Evolutionary conservation across 2,797 vertebrate genomes (phyloP), one percentile per base, ranked within the genome.

Genomic region (Crocodylus rhombifer): DNA sequence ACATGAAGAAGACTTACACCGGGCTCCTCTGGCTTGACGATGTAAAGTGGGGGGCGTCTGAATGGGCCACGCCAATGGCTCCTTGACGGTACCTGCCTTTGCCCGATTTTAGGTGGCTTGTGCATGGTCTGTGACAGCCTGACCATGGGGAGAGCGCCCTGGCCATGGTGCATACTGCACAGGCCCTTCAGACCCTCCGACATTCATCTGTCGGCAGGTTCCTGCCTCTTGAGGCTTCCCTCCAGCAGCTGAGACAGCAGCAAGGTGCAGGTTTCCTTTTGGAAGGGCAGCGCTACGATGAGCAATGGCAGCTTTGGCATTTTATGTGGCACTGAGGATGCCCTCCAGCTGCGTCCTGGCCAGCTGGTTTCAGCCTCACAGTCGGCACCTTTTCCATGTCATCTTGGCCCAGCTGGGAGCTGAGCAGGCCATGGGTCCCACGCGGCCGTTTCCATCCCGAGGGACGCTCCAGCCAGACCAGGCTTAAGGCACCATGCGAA

Each of bases 401-500:
- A 82, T 64, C 89, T 75, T 82, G 1, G 65, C 82, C 80, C 73
- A 92, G 84, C 64, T 42, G 73, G 63, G 90, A 87, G 69, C 80
- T 74, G 42, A 82, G n/a, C 23, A 42, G 23, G 14, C 30, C 74
- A 67, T 28, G 61, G 36, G 82, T 77, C 64, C 80, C 73, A 9
- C 10, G 42, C 42, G 58, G n/a, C 87, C 91, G 28, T 62, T 63
- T 89, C 87, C 90, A 86, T 85, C 78, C 87, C 76, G 71, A 67
- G 78, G 86, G 33, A 71, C 82, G 93, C 62, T 63, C 83, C 87
- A 89, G 61, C 77, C 81, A 77, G 87, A 86, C 79, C 33, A 57
- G 18, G 71, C 88, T 60, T 93, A 93, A 94, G 80, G 90, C 90
- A 63, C 93, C 88, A 94, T 93, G 90, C 92, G 96, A 96, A 88